Base-by-base conservation (phyloP, 2,113 vertebrate species). In the Tor tambroides region DNA sequence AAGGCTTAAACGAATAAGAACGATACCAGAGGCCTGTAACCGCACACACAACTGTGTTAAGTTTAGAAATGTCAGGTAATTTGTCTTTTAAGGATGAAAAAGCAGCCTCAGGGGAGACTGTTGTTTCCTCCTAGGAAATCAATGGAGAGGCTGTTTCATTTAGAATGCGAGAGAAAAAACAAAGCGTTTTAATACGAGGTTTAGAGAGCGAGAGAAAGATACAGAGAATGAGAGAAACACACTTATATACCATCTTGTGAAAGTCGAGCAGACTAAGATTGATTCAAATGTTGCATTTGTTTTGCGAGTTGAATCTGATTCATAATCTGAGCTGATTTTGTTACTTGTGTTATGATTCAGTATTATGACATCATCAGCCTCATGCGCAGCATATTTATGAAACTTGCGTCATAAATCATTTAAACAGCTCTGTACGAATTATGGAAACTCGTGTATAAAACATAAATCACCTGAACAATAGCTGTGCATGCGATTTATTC, bases 21-120 rank as follows among this genome's bases (percentile, higher is more conserved):
- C 26, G 10, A 71, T 69, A 83, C 63, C 80, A 83, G 80, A 49
- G 63, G 80, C 80, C 26, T 69, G 63, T 83, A 49, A 32, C 41
- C 63, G 2, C 76, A 43, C 38, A 32, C 80, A 69, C 80, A 69
- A 69, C 63, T 46, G 80, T 38, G 78, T 67, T 69, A 83, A 71
- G 43, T 83, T 71, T 83, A 69, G 63, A 83, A 71, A 83, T 83
- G 80, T 83, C 80, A 83, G 80, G 63, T 83, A 83, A 83, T 83
- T 69, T 83, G 80, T 83, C 80, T 83, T 83, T 83, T 49, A 83
- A 32, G 80, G 61, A 83, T 69, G 80, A 49, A 83, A 32, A 83
- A 83, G 80, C 80, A 69, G 80, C 80, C 80, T 71, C 11, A 1
- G 43, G 80, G 80, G 80, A 71, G 43, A 83, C 63, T 67, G 63